Percentiles rank a stretch among this genome's conserved stretches.
Evolutionary conservation across 2,113 vertebrate species (phyloP).

Genomic region (Atractosteus spatula): DNA sequence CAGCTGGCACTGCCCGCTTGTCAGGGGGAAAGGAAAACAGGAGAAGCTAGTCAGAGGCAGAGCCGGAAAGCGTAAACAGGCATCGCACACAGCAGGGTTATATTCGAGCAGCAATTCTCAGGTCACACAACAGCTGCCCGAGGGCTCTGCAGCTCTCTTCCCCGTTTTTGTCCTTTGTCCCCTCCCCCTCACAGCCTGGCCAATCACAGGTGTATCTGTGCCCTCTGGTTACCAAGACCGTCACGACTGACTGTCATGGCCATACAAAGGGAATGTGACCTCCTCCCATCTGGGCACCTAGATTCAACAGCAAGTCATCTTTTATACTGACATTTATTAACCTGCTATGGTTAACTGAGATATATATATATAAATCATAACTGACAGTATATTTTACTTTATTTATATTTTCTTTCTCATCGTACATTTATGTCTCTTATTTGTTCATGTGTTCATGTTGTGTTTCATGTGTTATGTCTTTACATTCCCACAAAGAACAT

Average conservation of each 20-base stretch:
- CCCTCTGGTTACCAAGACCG: not conserved
- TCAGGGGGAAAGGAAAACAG: not conserved
- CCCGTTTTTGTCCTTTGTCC: not conserved
- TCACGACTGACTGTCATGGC: conserved; percentile 12
- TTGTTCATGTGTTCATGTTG: no score
- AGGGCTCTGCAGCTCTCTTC: not conserved
- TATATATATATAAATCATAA: no score
- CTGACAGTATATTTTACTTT: no score
- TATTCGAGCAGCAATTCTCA: not conserved
- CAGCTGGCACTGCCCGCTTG: no score
- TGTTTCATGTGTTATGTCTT: no score
- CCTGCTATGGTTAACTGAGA: no score
- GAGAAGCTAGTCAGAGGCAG: not conserved
- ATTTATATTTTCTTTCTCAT: no score
- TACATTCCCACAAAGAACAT: no score
- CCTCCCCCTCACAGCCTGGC: not conserved
- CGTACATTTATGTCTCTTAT: no score
- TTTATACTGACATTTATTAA: no score
- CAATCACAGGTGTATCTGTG: conserved; percentile 15
- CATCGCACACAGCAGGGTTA: not conserved
- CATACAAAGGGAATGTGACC: not conserved
- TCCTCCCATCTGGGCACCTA: no score
- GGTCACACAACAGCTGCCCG: conserved; percentile 4
- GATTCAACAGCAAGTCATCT: no score
- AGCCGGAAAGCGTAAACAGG: not conserved